Conservation (phyloP, 2,113 vertebrate genomes). For the Malurus alboscapulatus region DNA sequence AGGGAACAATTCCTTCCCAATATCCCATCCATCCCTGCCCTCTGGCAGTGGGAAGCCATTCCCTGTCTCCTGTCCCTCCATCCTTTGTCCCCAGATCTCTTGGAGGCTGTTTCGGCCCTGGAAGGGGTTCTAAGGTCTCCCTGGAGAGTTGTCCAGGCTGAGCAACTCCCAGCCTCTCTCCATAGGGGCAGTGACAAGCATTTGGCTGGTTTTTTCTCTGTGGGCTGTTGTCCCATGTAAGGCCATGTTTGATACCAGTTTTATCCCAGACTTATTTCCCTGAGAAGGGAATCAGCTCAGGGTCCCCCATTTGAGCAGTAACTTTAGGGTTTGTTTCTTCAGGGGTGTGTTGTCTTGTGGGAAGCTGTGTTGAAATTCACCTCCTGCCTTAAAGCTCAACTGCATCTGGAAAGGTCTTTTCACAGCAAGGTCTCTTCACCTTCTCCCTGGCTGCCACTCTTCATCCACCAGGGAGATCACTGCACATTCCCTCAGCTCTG, state of each 20-base stretch:
- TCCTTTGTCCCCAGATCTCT: background rate
- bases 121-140: background rate
- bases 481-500: background rate
- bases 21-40: no score
- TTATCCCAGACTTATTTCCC: rapidly evolving
- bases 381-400: background rate
- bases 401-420: background rate
- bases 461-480: no score
- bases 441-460: background rate
- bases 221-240: background rate
- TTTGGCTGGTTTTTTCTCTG: background rate
- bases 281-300: background rate
- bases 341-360: background rate
- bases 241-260: background rate
- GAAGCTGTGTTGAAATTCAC: background rate
- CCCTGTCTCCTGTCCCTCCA: background rate
- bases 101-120: background rate
- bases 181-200: no score
- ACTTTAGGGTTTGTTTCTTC: rapidly evolving
- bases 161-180: background rate
- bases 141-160: background rate
- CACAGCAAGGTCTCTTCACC: background rate
- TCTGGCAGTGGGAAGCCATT: background rate
- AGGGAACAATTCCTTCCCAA: background rate
- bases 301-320: background rate